A percentile compares a stretch with the other conserved stretches of the same genome.
These are phyloP conservation scores for Eubasilissa splendida DNA, from an alignment of 2,888 invertebrate species.

Conservation along the genomic window DNA sequence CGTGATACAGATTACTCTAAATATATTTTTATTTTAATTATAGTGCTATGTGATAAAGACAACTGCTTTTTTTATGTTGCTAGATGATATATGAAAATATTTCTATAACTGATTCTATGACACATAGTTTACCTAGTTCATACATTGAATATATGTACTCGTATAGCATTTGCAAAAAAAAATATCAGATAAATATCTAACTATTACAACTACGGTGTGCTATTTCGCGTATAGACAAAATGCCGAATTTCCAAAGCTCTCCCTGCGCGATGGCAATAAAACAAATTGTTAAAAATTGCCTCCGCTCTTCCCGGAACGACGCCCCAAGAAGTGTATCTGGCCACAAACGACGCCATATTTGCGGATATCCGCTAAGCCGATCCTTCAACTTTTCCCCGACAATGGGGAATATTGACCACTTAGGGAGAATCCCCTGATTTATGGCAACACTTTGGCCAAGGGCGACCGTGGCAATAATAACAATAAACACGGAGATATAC, in stretches of 20 bases:
- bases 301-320: constrained; percentile 3
- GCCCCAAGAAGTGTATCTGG: not conserved
- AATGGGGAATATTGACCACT: constrained; percentile 56
- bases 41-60: no score
- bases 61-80: no score
- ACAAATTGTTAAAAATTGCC: constrained; percentile 41
- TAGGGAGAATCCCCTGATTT: constrained; percentile 55
- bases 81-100: no score
- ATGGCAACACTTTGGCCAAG: constrained; percentile 43
- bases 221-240: no score
- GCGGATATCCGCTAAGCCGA: constrained; percentile 22
- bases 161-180: no score
- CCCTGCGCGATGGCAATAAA: constrained; percentile 29
- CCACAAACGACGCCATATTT: constrained; percentile 41
- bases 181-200: no score
- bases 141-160: no score
- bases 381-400: constrained; percentile 37
- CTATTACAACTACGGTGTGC: no score
- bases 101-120: no score
- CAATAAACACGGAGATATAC: constrained; percentile 42
- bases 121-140: no score
- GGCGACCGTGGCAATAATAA: constrained; percentile 40
- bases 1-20: no score
- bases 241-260: not conserved
- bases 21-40: no score